Percentiles rank a stretch among this genome's conserved stretches.
Evolutionary conservation across 2,888 invertebrate species (phyloP).

Genomic region (Leptothorax acervorum): DNA sequence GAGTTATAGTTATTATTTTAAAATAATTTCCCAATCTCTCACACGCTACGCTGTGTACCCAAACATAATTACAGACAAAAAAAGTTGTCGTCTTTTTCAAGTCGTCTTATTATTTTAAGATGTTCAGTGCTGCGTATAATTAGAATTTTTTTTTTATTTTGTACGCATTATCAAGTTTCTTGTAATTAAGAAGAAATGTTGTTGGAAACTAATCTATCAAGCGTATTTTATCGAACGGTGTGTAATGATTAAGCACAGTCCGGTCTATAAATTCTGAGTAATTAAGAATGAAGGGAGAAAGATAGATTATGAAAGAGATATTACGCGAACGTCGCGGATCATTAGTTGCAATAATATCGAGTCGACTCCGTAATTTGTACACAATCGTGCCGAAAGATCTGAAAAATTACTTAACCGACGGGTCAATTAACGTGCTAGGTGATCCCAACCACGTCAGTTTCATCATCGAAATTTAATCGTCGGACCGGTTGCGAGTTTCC

Average conservation of each 20-base stretch:
- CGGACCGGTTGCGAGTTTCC: background rate
- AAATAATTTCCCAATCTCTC: conserved; percentile 19
- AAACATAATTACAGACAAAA: background rate
- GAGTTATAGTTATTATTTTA: conserved; percentile 19
- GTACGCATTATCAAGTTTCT: background rate
- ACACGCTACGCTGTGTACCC: background rate
- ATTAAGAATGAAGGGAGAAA: conserved; percentile 2
- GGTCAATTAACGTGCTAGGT: conserved; percentile 14
- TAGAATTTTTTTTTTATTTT: background rate
- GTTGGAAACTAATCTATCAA: background rate
- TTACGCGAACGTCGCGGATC: conserved; percentile 20
- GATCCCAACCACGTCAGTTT: background rate
- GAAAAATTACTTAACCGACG: conserved; percentile 28
- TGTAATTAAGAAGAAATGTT: background rate
- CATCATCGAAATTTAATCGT: conserved; percentile 12
- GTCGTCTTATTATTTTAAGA: background rate
- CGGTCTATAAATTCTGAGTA: conserved; percentile 15
- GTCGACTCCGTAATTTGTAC: background rate
- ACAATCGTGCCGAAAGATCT: conserved; percentile 9
- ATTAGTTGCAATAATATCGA: conserved; percentile 21
- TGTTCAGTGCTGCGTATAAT: background rate
- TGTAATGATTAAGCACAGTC: background rate
- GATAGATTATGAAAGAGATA: conserved; percentile 12
- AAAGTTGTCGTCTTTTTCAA: background rate
- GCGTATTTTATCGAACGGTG: background rate